These are phyloP conservation scores for Simalia tracyae DNA, from an alignment of 2,797 vertebrate species.

Conservation along the genomic window DNA sequence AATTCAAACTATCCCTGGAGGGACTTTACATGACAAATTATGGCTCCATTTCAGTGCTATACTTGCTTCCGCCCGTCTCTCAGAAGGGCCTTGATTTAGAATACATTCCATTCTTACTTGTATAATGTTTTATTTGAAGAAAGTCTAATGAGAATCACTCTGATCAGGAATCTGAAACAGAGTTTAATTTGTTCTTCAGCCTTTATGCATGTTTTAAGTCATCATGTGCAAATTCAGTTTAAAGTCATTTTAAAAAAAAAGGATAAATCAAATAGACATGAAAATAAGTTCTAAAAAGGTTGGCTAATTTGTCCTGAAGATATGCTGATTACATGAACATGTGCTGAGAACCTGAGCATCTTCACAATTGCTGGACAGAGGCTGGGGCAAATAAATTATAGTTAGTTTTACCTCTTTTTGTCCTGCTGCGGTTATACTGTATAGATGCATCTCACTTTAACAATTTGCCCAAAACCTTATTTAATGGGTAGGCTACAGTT, in stretches of 20 bases:
- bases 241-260: neutral
- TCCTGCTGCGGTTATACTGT: neutral
- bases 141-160: conserved; percentile 13
- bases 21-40: neutral
- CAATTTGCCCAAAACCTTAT: neutral
- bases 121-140: conserved; percentile 19
- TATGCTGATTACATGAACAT: neutral
- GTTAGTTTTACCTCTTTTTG: neutral
- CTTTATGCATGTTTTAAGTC: neutral
- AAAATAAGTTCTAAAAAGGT: neutral
- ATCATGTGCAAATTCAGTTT: neutral
- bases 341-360: neutral
- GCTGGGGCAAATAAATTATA: neutral
- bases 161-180: neutral
- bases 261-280: neutral
- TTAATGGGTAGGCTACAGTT: no score
- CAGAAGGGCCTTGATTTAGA: conserved; percentile 6
- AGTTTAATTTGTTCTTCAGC: conserved; percentile 8
- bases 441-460: neutral
- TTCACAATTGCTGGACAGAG: neutral
- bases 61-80: neutral
- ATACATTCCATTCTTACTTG: conserved; percentile 7
- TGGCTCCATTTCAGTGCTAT: neutral
- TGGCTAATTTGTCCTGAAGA: neutral
- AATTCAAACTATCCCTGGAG: neutral